Evolutionary conservation across 2,113 vertebrate species (phyloP).

Genomic region (Dipodomys spectabilis): DNA sequence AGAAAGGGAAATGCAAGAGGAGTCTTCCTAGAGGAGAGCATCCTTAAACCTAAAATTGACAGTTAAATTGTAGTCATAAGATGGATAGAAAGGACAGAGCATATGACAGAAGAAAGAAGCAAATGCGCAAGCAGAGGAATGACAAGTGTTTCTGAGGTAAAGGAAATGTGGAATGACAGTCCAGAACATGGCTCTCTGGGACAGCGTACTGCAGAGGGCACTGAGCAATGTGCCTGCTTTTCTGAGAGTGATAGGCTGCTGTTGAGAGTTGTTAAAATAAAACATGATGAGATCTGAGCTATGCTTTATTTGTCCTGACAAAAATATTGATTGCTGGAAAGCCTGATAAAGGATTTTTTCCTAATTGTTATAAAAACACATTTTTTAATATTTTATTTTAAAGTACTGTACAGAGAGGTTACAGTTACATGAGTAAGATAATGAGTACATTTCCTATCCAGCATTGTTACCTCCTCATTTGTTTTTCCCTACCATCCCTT

Average conservation of each 20-base stretch:
- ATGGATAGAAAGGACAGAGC: background rate
- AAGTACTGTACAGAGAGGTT: no score
- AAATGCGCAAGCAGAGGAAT: background rate
- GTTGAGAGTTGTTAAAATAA: no score
- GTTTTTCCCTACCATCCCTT: no score
- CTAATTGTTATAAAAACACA: background rate
- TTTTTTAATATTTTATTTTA: no score
- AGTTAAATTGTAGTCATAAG: background rate
- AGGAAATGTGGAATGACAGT: background rate
- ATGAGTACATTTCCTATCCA: no score
- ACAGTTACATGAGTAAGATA: no score
- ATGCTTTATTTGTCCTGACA: background rate
- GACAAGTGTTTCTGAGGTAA: background rate
- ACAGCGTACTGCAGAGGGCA: background rate
- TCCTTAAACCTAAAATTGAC: background rate
- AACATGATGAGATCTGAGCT: no score
- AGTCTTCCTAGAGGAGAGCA: background rate
- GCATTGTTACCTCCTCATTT: no score
- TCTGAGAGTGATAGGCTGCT: background rate
- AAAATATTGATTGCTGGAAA: background rate
- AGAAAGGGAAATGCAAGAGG: background rate
- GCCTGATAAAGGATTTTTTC: background rate
- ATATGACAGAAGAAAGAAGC: background rate
- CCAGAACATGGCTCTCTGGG: background rate
- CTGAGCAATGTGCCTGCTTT: background rate